Percentiles rank a stretch among this genome's conserved stretches.
Conservation (phyloP, 2,797 vertebrate species). For the Enteromius afrohamiltoni region DNA sequence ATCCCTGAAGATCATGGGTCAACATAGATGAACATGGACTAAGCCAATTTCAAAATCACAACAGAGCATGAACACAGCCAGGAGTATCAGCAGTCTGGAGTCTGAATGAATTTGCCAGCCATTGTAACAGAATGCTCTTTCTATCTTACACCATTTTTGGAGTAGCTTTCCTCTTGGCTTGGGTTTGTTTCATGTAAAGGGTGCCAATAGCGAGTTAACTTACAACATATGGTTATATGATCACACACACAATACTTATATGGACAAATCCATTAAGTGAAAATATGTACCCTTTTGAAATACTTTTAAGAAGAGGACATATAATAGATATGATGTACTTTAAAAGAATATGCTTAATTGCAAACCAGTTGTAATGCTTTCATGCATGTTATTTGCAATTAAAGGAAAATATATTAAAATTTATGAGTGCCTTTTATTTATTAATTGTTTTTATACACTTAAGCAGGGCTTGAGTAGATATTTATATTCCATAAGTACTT, state of each 20-base stretch:
- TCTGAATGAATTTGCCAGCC: background rate
- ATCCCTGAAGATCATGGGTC: conserved; percentile 5
- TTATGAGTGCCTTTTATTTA: too few relatives aligned
- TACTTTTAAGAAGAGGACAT: background rate
- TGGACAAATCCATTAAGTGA: background rate
- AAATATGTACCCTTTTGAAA: background rate
- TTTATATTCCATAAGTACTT: background rate
- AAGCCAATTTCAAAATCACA: conserved; percentile 11
- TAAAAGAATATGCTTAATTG: too few relatives aligned
- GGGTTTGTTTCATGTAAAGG: background rate
- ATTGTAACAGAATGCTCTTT: background rate
- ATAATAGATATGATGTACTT: too few relatives aligned
- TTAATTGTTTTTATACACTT: too few relatives aligned
- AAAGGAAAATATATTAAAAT: background rate
- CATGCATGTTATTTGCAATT: background rate
- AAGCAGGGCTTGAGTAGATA: too few relatives aligned
- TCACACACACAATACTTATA: background rate
- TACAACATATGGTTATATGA: conserved; percentile 1
- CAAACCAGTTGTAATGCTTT: background rate
- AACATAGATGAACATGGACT: conserved; percentile 14
- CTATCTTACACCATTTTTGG: conserved; percentile 6
- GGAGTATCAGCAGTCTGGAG: background rate
- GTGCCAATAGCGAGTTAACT: background rate
- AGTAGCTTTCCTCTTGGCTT: conserved; percentile 4
- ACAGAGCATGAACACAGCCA: background rate